These are phyloP conservation scores for Ailuropoda melanoleuca DNA, from an alignment of 2,113 vertebrate genomes.

Conservation along the genomic window DNA sequence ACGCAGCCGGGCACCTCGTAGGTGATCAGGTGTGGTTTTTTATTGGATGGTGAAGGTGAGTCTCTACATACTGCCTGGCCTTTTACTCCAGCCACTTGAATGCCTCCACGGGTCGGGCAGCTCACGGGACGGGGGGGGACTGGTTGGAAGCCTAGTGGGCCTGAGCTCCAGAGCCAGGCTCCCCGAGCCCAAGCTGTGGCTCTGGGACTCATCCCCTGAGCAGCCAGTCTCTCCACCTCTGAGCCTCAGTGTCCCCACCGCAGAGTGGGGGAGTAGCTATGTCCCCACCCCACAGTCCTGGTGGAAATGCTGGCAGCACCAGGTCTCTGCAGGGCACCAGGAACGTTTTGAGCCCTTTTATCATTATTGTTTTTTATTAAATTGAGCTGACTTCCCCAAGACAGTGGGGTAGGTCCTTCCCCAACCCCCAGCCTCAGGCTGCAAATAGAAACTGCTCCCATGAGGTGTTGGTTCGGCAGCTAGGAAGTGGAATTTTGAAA, in stretches of 20 bases:
- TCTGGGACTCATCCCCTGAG: background rate
- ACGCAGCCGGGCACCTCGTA: background rate
- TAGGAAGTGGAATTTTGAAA: background rate
- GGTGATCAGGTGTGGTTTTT: background rate
- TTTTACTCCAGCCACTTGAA: background rate
- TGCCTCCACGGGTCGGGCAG: background rate
- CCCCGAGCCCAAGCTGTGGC: background rate
- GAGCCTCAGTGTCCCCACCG: background rate
- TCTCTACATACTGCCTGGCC: background rate
- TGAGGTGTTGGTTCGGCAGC: background rate
- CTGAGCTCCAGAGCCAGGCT: background rate
- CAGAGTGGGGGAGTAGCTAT: rapidly evolving
- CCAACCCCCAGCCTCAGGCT: background rate
- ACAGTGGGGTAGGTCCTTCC: background rate
- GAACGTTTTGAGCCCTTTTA: background rate
- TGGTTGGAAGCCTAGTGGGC: background rate
- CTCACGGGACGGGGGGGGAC: background rate
- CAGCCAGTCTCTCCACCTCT: background rate
- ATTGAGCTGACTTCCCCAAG: background rate
- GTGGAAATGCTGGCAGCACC: background rate
- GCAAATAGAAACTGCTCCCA: background rate
- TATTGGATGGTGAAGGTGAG: background rate
- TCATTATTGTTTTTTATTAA: background rate
- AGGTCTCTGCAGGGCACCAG: background rate
- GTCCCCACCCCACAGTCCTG: background rate